Conservation (phyloP, 1,140 invertebrate species). For the Sminthurides bifidus region DNA sequence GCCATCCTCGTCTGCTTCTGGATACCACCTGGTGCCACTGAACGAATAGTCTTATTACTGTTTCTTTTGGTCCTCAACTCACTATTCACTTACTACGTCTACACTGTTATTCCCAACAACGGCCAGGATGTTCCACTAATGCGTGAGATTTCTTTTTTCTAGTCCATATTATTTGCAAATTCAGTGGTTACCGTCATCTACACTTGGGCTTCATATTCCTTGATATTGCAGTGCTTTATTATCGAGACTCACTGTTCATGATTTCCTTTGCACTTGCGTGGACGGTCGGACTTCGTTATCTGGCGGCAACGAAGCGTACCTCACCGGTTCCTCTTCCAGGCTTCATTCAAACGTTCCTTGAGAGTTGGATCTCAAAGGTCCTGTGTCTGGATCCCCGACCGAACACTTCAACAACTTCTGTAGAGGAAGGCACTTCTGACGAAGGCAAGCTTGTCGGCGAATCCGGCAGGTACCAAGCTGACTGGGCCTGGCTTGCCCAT, state of each 20-base stretch:
- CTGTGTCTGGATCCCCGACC: constrained; percentile 30
- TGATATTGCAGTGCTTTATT: constrained; percentile 21
- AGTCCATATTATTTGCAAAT: not conserved
- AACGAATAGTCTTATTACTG: constrained; percentile 17
- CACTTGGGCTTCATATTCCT: not conserved
- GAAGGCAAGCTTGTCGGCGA: constrained; percentile 16
- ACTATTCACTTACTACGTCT: constrained; percentile 21
- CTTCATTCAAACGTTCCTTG: constrained; percentile 21
- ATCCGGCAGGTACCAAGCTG: constrained; percentile 21
- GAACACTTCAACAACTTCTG: not conserved
- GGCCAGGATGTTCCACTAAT: constrained; percentile 27
- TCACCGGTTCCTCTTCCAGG: constrained; percentile 29
- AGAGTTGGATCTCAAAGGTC: constrained; percentile 21
- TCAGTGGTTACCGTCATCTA: not conserved
- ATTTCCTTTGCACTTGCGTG: constrained; percentile 23
- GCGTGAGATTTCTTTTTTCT: constrained; percentile 17
- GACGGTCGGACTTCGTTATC: constrained; percentile 29
- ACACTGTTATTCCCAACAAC: constrained; percentile 23
- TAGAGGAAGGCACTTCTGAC: constrained; percentile 8
- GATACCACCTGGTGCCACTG: constrained; percentile 20
- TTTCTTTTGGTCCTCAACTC: constrained; percentile 21
- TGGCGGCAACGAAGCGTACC: constrained; percentile 23
- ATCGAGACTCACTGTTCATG: constrained; percentile 30
- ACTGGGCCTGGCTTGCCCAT: constrained; percentile 31
- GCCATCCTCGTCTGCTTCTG: constrained; percentile 26